Conservation (phyloP, 2,113 vertebrate species). For the Cynoglossus semilaevis region DNA sequence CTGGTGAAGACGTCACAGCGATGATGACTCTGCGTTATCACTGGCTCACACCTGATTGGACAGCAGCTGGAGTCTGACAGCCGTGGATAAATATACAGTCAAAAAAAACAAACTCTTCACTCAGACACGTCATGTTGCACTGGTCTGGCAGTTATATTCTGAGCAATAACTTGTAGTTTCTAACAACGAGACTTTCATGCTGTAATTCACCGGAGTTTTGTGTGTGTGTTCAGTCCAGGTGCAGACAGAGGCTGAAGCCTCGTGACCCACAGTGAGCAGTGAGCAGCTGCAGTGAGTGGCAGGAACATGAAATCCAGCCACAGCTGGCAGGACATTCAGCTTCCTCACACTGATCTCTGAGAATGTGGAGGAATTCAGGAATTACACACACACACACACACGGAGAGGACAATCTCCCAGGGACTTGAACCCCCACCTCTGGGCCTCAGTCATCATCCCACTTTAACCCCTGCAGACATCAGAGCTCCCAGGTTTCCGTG, state of each 20-base stretch:
- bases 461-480: slow-evolving; percentile 36
- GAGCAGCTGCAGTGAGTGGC: slow-evolving; percentile 29
- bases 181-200: slow-evolving; percentile 1
- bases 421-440: slow-evolving; percentile 24
- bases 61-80: no score
- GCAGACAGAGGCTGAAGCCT: neutral
- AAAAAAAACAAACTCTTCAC: no score
- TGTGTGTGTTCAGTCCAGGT: slow-evolving; percentile 7
- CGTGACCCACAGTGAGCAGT: slow-evolving; percentile 14
- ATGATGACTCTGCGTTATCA: no score
- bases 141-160: no score
- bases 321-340: slow-evolving; percentile 64
- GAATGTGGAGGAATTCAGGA: slow-evolving; percentile 59
- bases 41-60: no score
- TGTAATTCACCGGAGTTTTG: slow-evolving; percentile 16
- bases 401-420: slow-evolving; percentile 16
- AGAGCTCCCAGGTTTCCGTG: slow-evolving; percentile 17
- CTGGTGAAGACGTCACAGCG: no score
- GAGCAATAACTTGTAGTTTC: no score
- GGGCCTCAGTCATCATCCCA: slow-evolving; percentile 40
- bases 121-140: no score
- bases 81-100: no score
- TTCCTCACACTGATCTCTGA: slow-evolving; percentile 61
- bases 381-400: slow-evolving; percentile 21
- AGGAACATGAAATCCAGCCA: slow-evolving; percentile 49